phyloP scores from a whole-genome alignment of 2,113 vertebrate genomes.

The Pontoporia blainvillei region DNA sequence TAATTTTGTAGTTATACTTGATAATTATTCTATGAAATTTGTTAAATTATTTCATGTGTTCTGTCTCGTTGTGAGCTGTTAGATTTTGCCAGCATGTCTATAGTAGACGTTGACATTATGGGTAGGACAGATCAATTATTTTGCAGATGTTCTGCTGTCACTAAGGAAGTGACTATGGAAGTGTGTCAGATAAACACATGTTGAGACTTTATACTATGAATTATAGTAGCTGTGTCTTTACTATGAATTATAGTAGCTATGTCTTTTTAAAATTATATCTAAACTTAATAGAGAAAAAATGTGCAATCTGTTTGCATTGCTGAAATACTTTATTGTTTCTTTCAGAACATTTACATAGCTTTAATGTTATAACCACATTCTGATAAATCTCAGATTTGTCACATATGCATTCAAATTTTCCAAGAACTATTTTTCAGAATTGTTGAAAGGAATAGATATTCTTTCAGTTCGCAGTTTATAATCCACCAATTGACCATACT shows the following conservation, averaged over 20 bases:
- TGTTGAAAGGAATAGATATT: background rate
- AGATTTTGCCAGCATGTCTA: background rate
- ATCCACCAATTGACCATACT: background rate
- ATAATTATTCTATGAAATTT: background rate
- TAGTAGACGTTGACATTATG: background rate
- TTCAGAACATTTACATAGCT: background rate
- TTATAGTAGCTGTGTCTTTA: background rate
- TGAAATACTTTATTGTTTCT: background rate
- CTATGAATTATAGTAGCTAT: background rate
- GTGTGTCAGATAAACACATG: background rate
- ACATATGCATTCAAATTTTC: background rate
- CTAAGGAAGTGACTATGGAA: background rate
- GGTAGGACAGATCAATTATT: background rate
- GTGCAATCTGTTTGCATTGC: background rate
- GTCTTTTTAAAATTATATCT: background rate
- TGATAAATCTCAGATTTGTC: background rate
- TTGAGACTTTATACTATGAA: background rate
- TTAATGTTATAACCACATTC: background rate
- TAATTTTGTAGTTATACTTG: background rate
- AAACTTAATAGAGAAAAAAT: background rate
- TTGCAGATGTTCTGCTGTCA: background rate
- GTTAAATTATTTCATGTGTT: background rate
- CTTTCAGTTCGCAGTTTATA: background rate
- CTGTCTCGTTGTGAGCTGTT: background rate
- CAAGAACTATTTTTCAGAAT: background rate